Evolutionary conservation across 2,113 vertebrate species (phyloP), one percentile per base, ranked within the genome.

Genomic region (Bagarius yarrelli): DNA sequence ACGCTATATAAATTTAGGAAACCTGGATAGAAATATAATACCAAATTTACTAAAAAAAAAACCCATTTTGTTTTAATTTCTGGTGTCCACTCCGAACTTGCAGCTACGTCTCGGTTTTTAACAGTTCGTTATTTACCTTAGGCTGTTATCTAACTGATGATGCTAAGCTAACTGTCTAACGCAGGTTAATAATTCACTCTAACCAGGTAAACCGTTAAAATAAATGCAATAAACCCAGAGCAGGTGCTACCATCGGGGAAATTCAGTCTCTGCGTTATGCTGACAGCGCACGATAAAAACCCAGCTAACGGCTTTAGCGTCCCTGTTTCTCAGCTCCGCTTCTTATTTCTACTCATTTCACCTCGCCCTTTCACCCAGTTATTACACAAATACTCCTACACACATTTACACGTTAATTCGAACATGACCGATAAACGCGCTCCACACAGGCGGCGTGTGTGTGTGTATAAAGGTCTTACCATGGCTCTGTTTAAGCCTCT

Each of bases 401-500:
- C 53, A n/a, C 23, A 76, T 56, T 74, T 5, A 63, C 9, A 60
- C 18, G 2, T n/a, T 2, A 11, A 67, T 21, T 44, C 12, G 23
- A 44, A 67, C n/a, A 15, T 8, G 4, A 40, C 14, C 21, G 23
- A 40, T 44, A 4, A 50, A 25, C 0, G 6, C 66, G 11, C 8
- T 15, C 40, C 8, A 40, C 11, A n/a, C 1, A 15, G 8, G 2
- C 2, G n/a, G 13, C 0, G 23, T 1, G 11, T 12, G 19, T 4
- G 15, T 9, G 64, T 18, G 27, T 1, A 8, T 11, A 3, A 1
- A 0, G 1, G 15, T 61, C 90, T 86, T 63, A 94, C 93, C 93
- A 94, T 94, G 3, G 73, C 85, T 85, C 88, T 86, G 0, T 61
- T 1, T 1, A 85, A 0, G 18, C 87, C 87, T 76, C 76, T 66